Conservation (phyloP, 2,113 vertebrate genomes). For the Genyomyrus donnyi region DNA sequence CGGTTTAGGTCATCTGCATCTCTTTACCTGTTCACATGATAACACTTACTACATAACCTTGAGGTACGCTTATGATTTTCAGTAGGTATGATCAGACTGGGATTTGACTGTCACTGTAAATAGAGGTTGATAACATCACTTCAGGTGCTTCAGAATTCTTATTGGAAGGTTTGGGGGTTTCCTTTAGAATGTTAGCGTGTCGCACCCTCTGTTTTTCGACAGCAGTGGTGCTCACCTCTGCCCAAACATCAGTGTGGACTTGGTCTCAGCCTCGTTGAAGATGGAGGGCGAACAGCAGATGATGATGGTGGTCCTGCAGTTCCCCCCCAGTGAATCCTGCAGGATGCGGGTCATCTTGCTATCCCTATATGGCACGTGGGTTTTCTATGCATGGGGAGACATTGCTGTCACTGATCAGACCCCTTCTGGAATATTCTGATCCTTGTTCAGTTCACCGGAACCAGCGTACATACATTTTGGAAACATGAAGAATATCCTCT, state of each 20-base stretch:
- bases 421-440: not conserved
- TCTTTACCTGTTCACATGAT: too few species aligned
- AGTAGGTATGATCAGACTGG: not conserved
- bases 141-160: not conserved
- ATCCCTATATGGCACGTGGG: conserved; percentile 85
- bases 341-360: conserved; percentile 96
- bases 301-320: conserved; percentile 89
- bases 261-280: conserved; percentile 88
- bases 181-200: not conserved
- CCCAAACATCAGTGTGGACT: conserved; percentile 89
- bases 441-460: not conserved
- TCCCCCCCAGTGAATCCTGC: conserved; percentile 87
- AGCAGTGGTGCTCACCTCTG: conserved; percentile 63
- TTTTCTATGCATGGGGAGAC: conserved; percentile 64
- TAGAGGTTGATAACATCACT: not conserved
- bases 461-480: not conserved
- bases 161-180: not conserved
- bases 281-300: conserved; percentile 89
- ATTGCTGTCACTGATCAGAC: not conserved
- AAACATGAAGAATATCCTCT: not conserved
- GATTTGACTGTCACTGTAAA: not conserved
- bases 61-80: too few species aligned
- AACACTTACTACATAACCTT: too few species aligned
- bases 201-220: not conserved
- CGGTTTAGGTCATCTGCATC: not conserved